Evolutionary conservation across 2,888 invertebrate species (phyloP).

Genomic region (Apodemia zela): DNA sequence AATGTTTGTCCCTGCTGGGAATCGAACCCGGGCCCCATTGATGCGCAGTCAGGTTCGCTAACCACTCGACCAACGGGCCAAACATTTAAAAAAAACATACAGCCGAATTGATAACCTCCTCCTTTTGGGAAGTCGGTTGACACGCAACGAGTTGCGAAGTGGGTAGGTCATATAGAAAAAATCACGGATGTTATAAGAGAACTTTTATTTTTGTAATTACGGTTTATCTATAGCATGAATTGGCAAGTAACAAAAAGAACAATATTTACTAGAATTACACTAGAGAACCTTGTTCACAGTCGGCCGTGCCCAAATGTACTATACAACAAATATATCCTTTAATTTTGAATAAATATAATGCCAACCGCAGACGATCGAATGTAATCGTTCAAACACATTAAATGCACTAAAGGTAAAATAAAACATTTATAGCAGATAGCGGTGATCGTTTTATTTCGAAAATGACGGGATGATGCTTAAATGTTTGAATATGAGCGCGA

Average conservation of each 20-base stretch:
- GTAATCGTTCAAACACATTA: background rate
- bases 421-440: no score
- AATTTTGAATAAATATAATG: slow-evolving; percentile 14
- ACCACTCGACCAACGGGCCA: no score
- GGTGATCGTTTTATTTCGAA: background rate
- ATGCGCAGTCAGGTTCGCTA: no score
- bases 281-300: slow-evolving; percentile 69
- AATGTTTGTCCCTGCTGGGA: no score
- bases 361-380: slow-evolving; percentile 4
- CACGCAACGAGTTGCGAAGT: background rate
- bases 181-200: slow-evolving; percentile 70
- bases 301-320: slow-evolving; percentile 60
- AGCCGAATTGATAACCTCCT: no score
- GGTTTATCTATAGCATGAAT: slow-evolving; percentile 79
- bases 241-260: slow-evolving; percentile 75
- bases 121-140: no score
- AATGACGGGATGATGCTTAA: background rate
- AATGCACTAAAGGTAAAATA: no score
- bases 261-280: slow-evolving; percentile 70
- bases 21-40: no score
- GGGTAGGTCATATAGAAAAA: slow-evolving; percentile 1
- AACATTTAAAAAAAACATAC: no score
- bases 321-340: slow-evolving; percentile 47
- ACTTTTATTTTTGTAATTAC: slow-evolving; percentile 78
- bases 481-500: background rate